These are phyloP conservation scores for Eulemur mongoz DNA, from an alignment of 2,797 vertebrate genomes.

Conservation along the genomic window DNA sequence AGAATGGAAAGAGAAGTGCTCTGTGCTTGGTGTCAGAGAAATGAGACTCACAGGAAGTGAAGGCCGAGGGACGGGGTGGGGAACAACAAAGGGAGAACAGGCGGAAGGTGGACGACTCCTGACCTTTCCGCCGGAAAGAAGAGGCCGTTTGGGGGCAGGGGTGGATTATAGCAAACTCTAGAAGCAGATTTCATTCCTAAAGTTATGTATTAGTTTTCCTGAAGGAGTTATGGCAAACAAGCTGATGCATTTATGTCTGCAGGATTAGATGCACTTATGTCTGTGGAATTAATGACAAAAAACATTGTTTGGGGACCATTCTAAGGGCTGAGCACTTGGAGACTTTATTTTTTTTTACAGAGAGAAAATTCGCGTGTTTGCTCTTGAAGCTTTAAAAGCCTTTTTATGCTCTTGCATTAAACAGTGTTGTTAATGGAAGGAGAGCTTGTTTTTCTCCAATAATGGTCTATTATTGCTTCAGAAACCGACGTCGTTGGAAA, in stretches of 20 bases:
- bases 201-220: neutral
- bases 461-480: neutral
- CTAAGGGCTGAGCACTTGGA: neutral
- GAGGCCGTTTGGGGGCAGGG: neutral
- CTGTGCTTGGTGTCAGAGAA: neutral
- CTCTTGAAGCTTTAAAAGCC: conserved; percentile 38
- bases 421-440: neutral
- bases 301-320: neutral
- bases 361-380: neutral
- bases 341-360: neutral
- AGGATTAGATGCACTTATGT: neutral
- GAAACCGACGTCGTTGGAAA: neutral
- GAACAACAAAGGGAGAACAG: neutral
- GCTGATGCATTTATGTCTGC: neutral
- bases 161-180: neutral
- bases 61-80: neutral
- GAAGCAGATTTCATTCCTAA: neutral
- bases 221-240: neutral
- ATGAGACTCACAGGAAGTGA: neutral
- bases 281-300: neutral
- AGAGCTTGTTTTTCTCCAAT: neutral
- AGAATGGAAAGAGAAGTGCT: neutral
- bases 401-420: neutral
- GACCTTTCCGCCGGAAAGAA: neutral
- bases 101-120: neutral